A percentile compares a stretch with the other conserved stretches of the same genome.
Conservation (phyloP, 2,113 vertebrate genomes). For the Mesoclemmys tuberculata region DNA sequence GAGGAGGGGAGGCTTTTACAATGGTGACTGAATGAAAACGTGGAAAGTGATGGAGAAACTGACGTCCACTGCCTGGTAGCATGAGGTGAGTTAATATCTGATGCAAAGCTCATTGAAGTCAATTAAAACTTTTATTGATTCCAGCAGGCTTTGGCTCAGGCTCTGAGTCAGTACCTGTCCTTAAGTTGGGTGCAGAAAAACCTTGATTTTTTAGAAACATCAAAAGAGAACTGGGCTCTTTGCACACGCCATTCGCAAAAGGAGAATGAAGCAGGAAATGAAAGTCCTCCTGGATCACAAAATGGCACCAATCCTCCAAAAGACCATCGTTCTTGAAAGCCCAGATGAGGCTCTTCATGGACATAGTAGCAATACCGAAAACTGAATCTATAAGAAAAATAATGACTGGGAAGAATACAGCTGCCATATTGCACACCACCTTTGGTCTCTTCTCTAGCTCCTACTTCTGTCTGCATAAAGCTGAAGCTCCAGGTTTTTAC, state of each 20-base stretch:
- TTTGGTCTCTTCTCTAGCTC: not conserved
- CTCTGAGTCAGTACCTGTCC: not conserved
- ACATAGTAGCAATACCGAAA: not conserved
- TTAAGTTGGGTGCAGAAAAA: not conserved
- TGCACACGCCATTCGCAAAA: not conserved
- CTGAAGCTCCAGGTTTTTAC: rapidly evolving
- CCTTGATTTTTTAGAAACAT: constrained; percentile 5
- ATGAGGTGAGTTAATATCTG: not conserved
- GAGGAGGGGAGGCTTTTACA: constrained; percentile 1
- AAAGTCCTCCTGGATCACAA: not conserved
- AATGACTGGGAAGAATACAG: not conserved
- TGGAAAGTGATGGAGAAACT: not conserved
- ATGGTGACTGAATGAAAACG: not conserved
- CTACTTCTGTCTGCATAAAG: not conserved
- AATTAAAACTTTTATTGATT: not conserved
- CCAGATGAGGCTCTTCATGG: not conserved
- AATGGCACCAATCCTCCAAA: not conserved
- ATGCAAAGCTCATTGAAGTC: not conserved
- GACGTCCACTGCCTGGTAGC: constrained; percentile 55
- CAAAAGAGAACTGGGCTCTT: not conserved
- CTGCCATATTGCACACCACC: not conserved
- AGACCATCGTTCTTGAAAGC: not conserved
- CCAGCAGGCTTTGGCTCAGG: not conserved
- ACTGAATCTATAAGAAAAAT: rapidly evolving
- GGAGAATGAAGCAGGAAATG: not conserved